Evolutionary conservation across 2,113 vertebrate genomes (phyloP).

Genomic region (Xenopus borealis): DNA sequence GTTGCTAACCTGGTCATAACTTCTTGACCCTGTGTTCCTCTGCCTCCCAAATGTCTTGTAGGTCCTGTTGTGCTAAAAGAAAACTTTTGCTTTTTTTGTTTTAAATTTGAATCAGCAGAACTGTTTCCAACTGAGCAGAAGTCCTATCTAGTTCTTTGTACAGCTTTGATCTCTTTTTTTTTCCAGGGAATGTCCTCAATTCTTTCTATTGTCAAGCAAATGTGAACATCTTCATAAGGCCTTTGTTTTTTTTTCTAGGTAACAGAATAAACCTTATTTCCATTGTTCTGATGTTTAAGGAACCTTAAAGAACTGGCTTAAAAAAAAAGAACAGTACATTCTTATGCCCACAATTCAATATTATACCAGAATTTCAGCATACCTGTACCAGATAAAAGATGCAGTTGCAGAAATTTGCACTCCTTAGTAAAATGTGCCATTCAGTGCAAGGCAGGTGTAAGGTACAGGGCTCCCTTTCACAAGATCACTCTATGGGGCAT

Average conservation of each 20-base stretch:
- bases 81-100: constrained; percentile 56
- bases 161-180: constrained; percentile 5
- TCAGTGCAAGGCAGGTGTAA: too few species aligned
- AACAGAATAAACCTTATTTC: not conserved
- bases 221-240: not conserved
- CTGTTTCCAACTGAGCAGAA: constrained; percentile 53
- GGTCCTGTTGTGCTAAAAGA: constrained; percentile 43
- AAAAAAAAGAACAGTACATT: too few species aligned
- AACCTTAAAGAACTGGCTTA: not conserved
- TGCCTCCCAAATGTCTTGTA: constrained; percentile 53
- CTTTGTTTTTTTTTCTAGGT: not conserved
- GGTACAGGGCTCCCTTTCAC: too few species aligned
- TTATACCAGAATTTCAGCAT: too few species aligned
- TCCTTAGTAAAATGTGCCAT: too few species aligned
- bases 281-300: too few species aligned
- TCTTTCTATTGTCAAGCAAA: constrained; percentile 7
- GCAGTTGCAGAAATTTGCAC: too few species aligned
- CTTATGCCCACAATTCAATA: too few species aligned
- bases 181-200: too few species aligned
- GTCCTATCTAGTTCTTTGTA: constrained; percentile 34
- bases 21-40: constrained; percentile 76
- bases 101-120: constrained; percentile 49
- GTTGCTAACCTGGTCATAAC: constrained; percentile 75
- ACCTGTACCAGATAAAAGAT: too few species aligned
- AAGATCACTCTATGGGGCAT: too few species aligned